Conservation (phyloP, 2,888 invertebrate genomes). For the Drosophila imparisetae region DNA sequence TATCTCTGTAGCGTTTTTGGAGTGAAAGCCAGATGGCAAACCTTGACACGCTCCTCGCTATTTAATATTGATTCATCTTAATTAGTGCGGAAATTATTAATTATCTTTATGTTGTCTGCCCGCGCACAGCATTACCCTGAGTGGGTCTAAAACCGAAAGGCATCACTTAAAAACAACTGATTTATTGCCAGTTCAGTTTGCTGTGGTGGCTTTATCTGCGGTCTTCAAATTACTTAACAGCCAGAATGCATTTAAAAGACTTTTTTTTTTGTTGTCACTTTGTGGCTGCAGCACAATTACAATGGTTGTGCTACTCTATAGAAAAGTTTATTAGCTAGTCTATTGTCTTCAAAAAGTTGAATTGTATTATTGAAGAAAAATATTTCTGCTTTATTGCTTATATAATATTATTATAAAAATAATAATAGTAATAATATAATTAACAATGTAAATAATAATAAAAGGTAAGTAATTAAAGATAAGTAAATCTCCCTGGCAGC, state of each 20-base stretch:
- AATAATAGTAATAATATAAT: not conserved
- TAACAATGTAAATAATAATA: not conserved
- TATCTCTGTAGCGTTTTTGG: conserved; percentile 16
- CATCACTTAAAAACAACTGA: conserved; percentile 10
- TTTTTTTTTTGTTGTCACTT: not conserved
- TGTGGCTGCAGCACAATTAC: conserved; percentile 20
- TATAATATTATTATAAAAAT: not conserved
- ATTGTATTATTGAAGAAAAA: not conserved
- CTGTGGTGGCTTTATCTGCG: conserved; percentile 37
- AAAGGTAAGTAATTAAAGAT: not conserved
- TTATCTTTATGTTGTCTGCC: conserved; percentile 51
- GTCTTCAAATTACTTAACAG: conserved; percentile 36
- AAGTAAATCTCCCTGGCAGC: not conserved
- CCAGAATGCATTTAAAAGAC: conserved; percentile 6
- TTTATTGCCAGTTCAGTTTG: conserved; percentile 11
- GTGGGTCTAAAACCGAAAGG: conserved; percentile 21
- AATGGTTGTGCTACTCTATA: conserved; percentile 5
- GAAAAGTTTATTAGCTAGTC: not conserved
- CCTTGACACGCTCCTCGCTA: conserved; percentile 52
- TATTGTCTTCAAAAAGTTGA: not conserved
- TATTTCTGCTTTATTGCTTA: not conserved
- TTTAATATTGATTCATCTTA: conserved; percentile 55
- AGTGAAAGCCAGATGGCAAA: conserved; percentile 48
- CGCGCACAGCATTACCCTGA: conserved; percentile 8
- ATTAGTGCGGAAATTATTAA: conserved; percentile 80